Percentiles rank a stretch among this genome's conserved stretches.
Evolutionary conservation across 37 sponge, comb jelly and placozoan species (phyloP).

Genomic region (Eunapius fragilis): DNA sequence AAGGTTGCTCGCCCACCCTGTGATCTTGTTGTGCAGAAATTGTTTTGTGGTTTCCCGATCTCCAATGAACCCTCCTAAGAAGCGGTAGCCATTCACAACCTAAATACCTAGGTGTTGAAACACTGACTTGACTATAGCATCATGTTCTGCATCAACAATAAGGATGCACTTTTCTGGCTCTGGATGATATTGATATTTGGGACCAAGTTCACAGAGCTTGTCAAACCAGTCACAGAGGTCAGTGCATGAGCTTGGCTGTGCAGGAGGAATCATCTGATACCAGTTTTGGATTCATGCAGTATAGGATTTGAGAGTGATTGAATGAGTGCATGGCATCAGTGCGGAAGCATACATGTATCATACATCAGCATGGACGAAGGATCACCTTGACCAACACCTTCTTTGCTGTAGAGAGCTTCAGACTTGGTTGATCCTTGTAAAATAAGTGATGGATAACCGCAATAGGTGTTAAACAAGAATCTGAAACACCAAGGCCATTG

Average conservation of each 20-base stretch:
- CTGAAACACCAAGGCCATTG: slow-evolving; percentile 34
- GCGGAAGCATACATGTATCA: slow-evolving; percentile 28
- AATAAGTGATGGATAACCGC: slow-evolving; percentile 18
- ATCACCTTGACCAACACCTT: slow-evolving; percentile 48
- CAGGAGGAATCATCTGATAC: no score
- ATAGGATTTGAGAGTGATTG: slow-evolving; percentile 7
- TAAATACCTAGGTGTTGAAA: no score
- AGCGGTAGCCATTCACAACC: no score
- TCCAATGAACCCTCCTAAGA: slow-evolving; percentile 8
- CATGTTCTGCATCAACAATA: slow-evolving; percentile 11
- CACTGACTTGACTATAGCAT: background rate
- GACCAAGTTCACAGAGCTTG: slow-evolving; percentile 13
- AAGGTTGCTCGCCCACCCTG: background rate
- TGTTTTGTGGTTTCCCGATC: background rate
- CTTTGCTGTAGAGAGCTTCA: slow-evolving; percentile 27
- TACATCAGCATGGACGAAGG: slow-evolving; percentile 34
- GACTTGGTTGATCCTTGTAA: background rate
- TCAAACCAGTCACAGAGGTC: slow-evolving; percentile 26
- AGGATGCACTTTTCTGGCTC: slow-evolving; percentile 29
- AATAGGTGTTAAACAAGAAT: slow-evolving; percentile 44
- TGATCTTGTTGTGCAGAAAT: background rate
- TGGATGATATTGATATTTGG: slow-evolving; percentile 40
- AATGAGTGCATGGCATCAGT: slow-evolving; percentile 4
- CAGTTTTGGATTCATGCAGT: slow-evolving; percentile 6
- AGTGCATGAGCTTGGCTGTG: slow-evolving; percentile 37